Base-by-base conservation (phyloP, 30 jellyfish, hydroid and myxozoan species). In the Nemopilema nomurai region DNA sequence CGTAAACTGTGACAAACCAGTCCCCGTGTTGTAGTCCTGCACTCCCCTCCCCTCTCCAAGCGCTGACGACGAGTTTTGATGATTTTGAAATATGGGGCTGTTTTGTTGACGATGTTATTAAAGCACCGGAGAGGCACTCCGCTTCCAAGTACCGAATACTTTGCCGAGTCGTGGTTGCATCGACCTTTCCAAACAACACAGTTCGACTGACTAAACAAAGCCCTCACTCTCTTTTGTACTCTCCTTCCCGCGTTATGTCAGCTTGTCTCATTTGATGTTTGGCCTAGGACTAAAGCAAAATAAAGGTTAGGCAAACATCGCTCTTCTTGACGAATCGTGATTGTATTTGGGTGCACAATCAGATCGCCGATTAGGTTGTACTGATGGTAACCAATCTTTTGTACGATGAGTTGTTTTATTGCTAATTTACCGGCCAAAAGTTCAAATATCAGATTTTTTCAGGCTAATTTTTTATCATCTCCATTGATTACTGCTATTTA, bases 201-300 rank as follows among this genome's bases (percentile, higher is more conserved):
- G 73, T 25, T 79, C 74, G 53, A 28, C 81, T 79, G 80, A 79
- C 89, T 68, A 79, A 79, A 79, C 89, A 79, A 4, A 67, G 69
- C 89, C 27, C 18, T 51, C 32, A 16, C 49, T 71, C 33, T 79
- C 89, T 71, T 64, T 79, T 79, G 89, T 79, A 19, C 50, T 17
- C 26, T 67, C 29, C 89, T 71, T 79, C 74, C 89, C 89, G 89
- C 74, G 71, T 65, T 79, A 71, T 79, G 89, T 79, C 89, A 79
- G 89, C 79, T 79, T 63, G 74, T 57, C 52, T 66, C 84, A 28
- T 74, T 75, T 71, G 52, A 71, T 84, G 81, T 84, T 84, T 84
- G 88, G 84, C 62, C 52, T 64, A 13, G 87, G 93, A 74, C 93
- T 65, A 73, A 19, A 24, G 62, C 69, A 8, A 41, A 74, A 84